Evolutionary conservation across 2,797 vertebrate species (phyloP).

Genomic region (Rhinogobio ventralis): DNA sequence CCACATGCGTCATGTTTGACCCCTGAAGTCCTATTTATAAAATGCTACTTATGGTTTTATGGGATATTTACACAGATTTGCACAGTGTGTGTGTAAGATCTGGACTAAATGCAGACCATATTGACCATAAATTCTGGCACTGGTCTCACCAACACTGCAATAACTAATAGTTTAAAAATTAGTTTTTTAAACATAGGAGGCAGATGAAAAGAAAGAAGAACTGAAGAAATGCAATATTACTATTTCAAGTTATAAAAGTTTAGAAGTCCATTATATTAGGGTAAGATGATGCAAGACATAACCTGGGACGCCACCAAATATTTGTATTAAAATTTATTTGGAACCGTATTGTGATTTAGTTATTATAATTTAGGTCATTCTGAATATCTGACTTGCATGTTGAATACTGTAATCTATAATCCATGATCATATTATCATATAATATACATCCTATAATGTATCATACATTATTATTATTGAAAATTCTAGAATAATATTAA

Average conservation of each 20-base stretch:
- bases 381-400: no score
- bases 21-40: conserved; percentile 30
- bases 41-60: background rate
- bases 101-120: conserved; percentile 19
- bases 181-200: background rate
- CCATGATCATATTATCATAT: no score
- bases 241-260: background rate
- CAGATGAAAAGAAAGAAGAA: background rate
- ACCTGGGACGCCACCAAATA: background rate
- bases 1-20: conserved; percentile 5
- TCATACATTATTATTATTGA: no score
- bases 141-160: background rate
- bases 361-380: background rate
- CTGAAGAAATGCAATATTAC: background rate
- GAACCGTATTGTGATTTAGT: background rate
- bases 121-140: conserved; percentile 3
- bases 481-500: no score
- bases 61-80: conserved; percentile 32
- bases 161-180: background rate
- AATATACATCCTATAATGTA: no score
- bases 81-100: background rate
- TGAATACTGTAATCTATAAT: no score
- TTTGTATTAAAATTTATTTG: background rate
- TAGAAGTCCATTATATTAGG: background rate
- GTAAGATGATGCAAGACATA: background rate